phyloP scores from a whole-genome alignment of 2,888 invertebrate genomes.

The Sminthurinus aureus region DNA sequence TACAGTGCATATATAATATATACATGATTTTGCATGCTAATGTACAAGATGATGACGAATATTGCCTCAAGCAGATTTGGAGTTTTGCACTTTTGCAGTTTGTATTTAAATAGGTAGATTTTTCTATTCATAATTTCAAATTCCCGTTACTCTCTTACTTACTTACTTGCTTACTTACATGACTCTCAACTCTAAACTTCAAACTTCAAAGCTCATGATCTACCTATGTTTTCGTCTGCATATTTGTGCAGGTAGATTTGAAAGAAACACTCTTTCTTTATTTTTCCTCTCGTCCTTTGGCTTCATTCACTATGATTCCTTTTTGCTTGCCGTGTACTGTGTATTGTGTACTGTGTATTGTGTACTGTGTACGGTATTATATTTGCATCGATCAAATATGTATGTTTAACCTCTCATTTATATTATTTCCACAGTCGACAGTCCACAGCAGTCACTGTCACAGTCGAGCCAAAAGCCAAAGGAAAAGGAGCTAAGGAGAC shows the following conservation, averaged over 20 bases:
- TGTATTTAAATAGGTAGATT: constrained; percentile 8
- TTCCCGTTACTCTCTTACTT: constrained; percentile 1
- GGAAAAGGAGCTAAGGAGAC: too few species aligned
- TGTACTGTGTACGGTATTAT: too few species aligned
- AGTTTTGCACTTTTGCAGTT: background rate
- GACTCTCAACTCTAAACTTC: too few species aligned
- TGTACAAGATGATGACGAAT: background rate
- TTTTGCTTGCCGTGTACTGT: too few species aligned
- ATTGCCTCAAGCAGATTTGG: background rate
- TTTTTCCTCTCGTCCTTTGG: background rate
- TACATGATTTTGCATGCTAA: background rate
- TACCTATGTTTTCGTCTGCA: background rate
- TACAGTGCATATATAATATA: background rate
- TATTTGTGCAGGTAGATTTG: background rate
- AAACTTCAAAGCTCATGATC: background rate
- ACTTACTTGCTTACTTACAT: too few species aligned
- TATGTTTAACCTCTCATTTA: too few species aligned
- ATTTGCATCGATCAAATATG: too few species aligned
- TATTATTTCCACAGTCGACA: too few species aligned
- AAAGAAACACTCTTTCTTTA: background rate
- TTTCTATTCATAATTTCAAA: background rate
- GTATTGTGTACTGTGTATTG: too few species aligned
- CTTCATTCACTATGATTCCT: too few species aligned
- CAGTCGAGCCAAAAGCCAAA: too few species aligned
- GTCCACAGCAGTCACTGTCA: too few species aligned